Evolutionary conservation across 2,888 invertebrate genomes (phyloP), one percentile per base, ranked within the genome.

Genomic region (Operophtera brumata): DNA sequence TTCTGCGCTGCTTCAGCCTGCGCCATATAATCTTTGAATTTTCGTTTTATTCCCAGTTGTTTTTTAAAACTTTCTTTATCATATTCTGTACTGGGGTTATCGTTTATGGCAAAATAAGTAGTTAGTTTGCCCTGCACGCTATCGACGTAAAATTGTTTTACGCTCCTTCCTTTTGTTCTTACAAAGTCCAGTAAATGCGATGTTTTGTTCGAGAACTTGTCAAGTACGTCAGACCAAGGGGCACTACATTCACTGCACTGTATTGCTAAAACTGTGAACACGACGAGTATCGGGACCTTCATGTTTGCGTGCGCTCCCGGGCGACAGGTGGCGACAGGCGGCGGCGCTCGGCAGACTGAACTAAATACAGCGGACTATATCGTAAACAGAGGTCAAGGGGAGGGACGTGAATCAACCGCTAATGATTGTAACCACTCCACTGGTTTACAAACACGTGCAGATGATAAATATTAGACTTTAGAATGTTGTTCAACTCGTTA

Each of bases 181-280:
- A 88, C 82, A 47, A 81, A 88, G 56, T 78, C 76, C 5, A 76
- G 78, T 26, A 88, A 54, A 56, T 81, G 71, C 0, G 75, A 59
- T 0, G 88, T 86, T 64, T 75, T 80, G 50, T 86, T 81, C n/a
- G 77, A 64, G 30, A 88, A 64, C 1, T 70, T 68, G n/a, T 80
- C 73, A n/a, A 83, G 67, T n/a, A 86, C 57, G 35, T 75, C 78
- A 4, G 87, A 82, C 85, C 85, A 86, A 20, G 2, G 4, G 73
- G 71, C 0, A 61, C 58, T 71, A 56, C 80, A 74, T 35, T 86
- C 86, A 54, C 67, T 66, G 52, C 59, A 47, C 40, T 76, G 74
- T 61, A 77, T 54, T 49, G 79, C 47, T 47, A 82, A 50, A 52
- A 81, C 56, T 6, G 74, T 71, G 62, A 86, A 71, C 66, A 82